Evolutionary conservation across 2,888 invertebrate species (phyloP).

Genomic region (Deilephila elpenor): DNA sequence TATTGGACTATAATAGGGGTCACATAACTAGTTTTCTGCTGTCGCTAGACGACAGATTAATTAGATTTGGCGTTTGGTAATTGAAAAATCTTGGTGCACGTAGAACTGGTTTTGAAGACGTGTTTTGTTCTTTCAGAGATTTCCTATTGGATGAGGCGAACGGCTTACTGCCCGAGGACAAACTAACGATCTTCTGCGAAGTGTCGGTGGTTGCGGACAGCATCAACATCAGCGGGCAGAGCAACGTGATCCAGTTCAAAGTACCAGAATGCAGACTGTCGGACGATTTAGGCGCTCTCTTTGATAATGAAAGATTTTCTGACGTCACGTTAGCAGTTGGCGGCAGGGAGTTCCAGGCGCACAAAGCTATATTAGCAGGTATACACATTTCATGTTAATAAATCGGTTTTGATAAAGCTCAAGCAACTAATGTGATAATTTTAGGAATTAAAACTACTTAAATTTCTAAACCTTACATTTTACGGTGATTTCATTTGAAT

Average conservation of each 20-base stretch:
- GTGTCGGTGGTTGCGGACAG: constrained; percentile 98
- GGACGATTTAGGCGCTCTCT: constrained; percentile 97
- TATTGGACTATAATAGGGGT: neutral
- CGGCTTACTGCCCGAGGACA: constrained; percentile 98
- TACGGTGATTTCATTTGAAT: too few relatives aligned
- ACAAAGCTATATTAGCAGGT: constrained; percentile 98
- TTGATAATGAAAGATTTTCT: constrained; percentile 98
- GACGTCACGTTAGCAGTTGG: constrained; percentile 98
- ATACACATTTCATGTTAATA: constrained; percentile 46
- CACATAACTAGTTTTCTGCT: neutral
- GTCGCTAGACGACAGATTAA: neutral
- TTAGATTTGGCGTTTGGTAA: neutral
- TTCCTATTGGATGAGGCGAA: constrained; percentile 99
- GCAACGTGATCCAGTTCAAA: constrained; percentile 98
- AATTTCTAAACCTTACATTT: too few relatives aligned
- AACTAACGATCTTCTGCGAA: constrained; percentile 99
- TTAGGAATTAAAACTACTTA: too few relatives aligned
- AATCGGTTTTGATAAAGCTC: neutral
- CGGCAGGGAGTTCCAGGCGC: constrained; percentile 96
- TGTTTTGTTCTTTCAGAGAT: constrained; percentile 86
- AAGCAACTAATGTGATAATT: too few relatives aligned
- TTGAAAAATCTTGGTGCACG: neutral
- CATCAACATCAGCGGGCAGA: constrained; percentile 99
- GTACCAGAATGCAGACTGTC: constrained; percentile 96
- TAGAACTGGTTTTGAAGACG: neutral